Evolutionary conservation across 2,888 invertebrate species (phyloP).

Genomic region (Muscina levida): DNA sequence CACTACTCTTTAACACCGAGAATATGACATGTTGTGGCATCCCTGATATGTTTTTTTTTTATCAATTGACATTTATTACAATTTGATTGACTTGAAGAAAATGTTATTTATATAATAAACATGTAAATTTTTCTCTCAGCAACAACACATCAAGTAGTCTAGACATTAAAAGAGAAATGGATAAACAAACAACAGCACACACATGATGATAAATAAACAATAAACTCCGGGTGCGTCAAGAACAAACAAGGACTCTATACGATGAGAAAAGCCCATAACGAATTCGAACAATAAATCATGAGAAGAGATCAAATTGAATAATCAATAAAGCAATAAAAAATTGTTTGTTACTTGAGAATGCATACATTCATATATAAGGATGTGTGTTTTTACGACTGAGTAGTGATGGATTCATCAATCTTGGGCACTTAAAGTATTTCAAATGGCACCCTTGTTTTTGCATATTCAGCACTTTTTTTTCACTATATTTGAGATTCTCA

Average conservation of each 20-base stretch:
- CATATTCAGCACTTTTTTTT: no score
- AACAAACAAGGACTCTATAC: neutral
- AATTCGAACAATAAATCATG: slow-evolving; percentile 10
- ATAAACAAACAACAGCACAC: neutral
- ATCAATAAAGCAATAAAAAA: no score
- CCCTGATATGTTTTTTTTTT: neutral
- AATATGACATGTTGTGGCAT: no score
- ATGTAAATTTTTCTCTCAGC: slow-evolving; percentile 22
- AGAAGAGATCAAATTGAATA: slow-evolving; percentile 7
- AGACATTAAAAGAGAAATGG: neutral
- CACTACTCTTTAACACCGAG: no score
- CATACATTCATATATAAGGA: no score
- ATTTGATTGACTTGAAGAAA: slow-evolving; percentile 24
- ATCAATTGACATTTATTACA: neutral
- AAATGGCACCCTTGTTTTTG: no score
- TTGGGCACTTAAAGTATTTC: no score
- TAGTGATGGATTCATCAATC: no score
- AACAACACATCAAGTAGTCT: slow-evolving; percentile 4
- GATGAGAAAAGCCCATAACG: neutral
- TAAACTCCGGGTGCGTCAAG: neutral
- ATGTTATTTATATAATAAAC: slow-evolving; percentile 37
- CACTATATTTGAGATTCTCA: no score
- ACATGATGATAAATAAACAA: slow-evolving; percentile 4
- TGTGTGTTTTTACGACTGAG: no score
- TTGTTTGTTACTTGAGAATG: no score